These are phyloP conservation scores for Conchocele bisecta DNA, from an alignment of 2,888 invertebrate genomes.

Conservation along the genomic window DNA sequence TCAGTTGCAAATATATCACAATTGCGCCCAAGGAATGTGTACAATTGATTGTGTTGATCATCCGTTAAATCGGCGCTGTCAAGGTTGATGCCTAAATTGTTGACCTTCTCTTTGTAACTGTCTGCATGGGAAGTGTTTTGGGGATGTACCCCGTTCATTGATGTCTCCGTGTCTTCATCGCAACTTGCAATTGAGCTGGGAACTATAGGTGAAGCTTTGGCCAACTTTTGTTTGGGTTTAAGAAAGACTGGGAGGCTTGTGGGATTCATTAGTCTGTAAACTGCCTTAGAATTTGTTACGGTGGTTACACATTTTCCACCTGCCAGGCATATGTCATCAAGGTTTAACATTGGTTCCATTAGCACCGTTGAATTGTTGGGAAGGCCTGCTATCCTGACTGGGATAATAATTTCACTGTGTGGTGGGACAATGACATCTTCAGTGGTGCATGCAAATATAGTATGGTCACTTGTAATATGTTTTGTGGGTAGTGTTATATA, in stretches of 20 bases:
- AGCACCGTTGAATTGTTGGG: not conserved
- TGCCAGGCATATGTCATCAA: not conserved
- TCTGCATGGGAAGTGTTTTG: not conserved
- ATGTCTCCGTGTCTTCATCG: not conserved
- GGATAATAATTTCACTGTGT: too few species aligned
- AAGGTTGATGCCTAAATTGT: slow-evolving; percentile 12
- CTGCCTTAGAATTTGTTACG: not conserved
- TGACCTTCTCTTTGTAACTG: not conserved
- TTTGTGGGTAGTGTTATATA: too few species aligned
- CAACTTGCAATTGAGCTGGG: not conserved
- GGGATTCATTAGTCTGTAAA: slow-evolving; percentile 15
- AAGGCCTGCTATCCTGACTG: not conserved
- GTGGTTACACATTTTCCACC: not conserved
- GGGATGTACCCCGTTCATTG: not conserved
- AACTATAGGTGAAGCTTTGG: not conserved
- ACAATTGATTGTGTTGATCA: not conserved
- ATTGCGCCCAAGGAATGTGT: slow-evolving; percentile 8
- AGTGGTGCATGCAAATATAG: not conserved
- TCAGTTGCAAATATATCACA: slow-evolving; percentile 22
- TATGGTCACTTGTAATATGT: not conserved
- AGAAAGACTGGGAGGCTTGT: slow-evolving; percentile 13
- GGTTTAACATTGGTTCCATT: not conserved
- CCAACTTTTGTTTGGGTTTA: not conserved
- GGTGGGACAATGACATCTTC: slow-evolving; percentile 1
- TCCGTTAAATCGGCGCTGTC: not conserved